phyloP scores from a whole-genome alignment of 2,888 invertebrate species.

The Stegophylla sp. region DNA sequence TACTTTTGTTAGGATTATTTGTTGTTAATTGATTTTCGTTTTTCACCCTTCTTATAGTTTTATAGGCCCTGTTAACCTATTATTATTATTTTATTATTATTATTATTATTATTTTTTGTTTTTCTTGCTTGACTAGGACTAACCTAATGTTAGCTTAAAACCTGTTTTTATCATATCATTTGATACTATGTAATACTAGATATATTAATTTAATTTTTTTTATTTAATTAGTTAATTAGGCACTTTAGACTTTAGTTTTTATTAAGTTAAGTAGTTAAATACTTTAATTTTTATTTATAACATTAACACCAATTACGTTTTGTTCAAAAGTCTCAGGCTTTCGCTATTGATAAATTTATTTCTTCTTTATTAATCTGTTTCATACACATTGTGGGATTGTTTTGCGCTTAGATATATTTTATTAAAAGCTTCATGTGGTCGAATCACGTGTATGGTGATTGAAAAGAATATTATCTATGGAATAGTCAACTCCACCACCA shows the following conservation, averaged over 20 bases:
- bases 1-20: slow-evolving; percentile 39
- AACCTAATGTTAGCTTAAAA: slow-evolving; percentile 45
- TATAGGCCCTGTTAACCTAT: slow-evolving; percentile 57
- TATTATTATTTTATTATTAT: slow-evolving; percentile 39
- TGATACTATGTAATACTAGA: slow-evolving; percentile 39
- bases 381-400: slow-evolving; percentile 44
- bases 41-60: slow-evolving; percentile 39
- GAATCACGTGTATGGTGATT: slow-evolving; percentile 29
- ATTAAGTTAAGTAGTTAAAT: slow-evolving; percentile 52
- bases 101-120: slow-evolving; percentile 28
- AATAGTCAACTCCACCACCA: slow-evolving; percentile 18
- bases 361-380: slow-evolving; percentile 55
- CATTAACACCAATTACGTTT: slow-evolving; percentile 53
- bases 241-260: slow-evolving; percentile 45
- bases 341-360: slow-evolving; percentile 59
- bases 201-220: slow-evolving; percentile 31
- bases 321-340: slow-evolving; percentile 57
- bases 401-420: slow-evolving; percentile 45
- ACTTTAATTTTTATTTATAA: slow-evolving; percentile 52
- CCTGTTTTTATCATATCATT: slow-evolving; percentile 28
- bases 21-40: slow-evolving; percentile 48
- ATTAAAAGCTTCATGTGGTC: slow-evolving; percentile 49
- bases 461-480: slow-evolving; percentile 1
- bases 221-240: slow-evolving; percentile 15
- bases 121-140: slow-evolving; percentile 47